Evolutionary conservation across 2,113 vertebrate species (phyloP).

Genomic region (Parus major): DNA sequence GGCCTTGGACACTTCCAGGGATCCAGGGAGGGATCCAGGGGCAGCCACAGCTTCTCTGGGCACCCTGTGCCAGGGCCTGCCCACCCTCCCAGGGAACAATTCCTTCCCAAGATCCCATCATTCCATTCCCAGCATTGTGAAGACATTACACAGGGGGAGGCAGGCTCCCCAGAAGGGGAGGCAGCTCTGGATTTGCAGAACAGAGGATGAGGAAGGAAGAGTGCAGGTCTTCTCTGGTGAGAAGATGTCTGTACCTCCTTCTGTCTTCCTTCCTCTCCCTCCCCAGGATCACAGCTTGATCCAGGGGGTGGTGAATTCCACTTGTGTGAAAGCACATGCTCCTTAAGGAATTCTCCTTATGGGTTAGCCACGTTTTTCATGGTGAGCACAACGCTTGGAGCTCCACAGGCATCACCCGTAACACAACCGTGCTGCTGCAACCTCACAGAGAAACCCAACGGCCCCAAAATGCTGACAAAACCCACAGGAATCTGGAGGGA

Average conservation of each 20-base stretch:
- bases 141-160: not conserved
- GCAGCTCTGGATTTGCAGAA: not conserved
- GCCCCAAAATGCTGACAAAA: not conserved
- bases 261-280: not conserved
- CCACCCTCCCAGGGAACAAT: not conserved
- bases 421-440: rapidly evolving
- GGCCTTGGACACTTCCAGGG: not conserved
- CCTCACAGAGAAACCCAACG: not conserved
- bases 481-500: not conserved
- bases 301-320: not conserved
- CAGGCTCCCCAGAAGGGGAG: not conserved
- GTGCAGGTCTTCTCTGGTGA: not conserved
- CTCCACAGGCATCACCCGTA: not conserved
- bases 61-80: not conserved
- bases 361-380: not conserved
- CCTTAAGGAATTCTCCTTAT: not conserved
- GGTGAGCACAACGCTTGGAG: rapidly evolving
- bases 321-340: not conserved
- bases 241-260: not conserved
- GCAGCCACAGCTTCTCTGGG: not conserved
- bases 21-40: not conserved
- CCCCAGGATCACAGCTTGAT: not conserved
- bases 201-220: not conserved
- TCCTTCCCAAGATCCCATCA: not conserved
- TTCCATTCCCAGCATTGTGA: not conserved